These are phyloP conservation scores for Antechinus flavipes DNA, from an alignment of 2,113 vertebrate species.

Conservation along the genomic window DNA sequence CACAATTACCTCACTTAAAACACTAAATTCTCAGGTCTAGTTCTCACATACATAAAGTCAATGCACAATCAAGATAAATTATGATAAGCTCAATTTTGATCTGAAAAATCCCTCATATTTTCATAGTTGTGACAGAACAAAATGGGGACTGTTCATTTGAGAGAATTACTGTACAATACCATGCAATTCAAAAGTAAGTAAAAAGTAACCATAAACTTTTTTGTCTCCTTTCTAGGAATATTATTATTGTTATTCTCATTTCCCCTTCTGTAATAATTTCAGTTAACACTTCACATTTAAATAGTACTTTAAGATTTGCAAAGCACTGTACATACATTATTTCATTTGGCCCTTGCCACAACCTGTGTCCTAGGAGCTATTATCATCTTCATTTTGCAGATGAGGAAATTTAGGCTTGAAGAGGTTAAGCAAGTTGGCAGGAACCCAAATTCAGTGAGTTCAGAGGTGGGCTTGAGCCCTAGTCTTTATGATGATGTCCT, in stretches of 20 bases:
- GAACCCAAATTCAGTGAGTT: neutral
- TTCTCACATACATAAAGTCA: neutral
- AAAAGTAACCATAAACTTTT: neutral
- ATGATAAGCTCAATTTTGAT: constrained; percentile 25
- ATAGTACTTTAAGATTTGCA: neutral
- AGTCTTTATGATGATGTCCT: neutral
- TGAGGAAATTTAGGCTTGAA: neutral
- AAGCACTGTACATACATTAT: neutral
- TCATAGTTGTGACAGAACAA: neutral
- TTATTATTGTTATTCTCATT: neutral
- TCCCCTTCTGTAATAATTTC: neutral
- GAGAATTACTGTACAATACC: neutral
- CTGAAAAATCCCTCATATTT: constrained; percentile 4
- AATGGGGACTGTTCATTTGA: neutral
- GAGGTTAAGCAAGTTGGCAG: neutral
- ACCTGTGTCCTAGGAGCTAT: neutral
- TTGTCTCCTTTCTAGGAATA: neutral
- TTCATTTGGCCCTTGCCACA: neutral
- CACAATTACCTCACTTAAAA: constrained; percentile 21
- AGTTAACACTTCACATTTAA: neutral
- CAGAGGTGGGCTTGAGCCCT: neutral
- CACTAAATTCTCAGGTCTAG: neutral
- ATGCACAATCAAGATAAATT: constrained; percentile 23
- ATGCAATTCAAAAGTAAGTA: neutral
- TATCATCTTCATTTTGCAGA: neutral